Evolutionary conservation across 2,113 vertebrate genomes (phyloP), one percentile per base, ranked within the genome.

Genomic region (Sterrhoptilus dennistouni): DNA sequence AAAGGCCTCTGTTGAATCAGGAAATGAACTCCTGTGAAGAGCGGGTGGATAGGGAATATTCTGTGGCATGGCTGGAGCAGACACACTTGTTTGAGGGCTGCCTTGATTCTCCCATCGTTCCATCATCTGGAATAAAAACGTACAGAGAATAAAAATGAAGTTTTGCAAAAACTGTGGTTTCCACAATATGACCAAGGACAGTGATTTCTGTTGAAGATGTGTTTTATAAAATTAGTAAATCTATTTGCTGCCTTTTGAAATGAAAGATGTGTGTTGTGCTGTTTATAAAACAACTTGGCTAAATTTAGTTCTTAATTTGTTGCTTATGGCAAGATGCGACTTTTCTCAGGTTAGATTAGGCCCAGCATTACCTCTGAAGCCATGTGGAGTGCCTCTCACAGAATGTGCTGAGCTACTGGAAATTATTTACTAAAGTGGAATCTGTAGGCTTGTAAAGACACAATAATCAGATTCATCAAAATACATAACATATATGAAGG

Each of bases 51-150:
- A 99, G 96, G 99, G 99, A 97, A 98, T 97, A 97, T 97, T 99
- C 98, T 99, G 98, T 65, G 99, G 98, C 83, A 98, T 95, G 89
- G 98, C 98, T 63, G 98, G 98, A 96, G 98, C 98, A 84, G 98
- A 99, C 88, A 99, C 95, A 96, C 99, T 99, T 74, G 99, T 99
- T 94, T 99, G 99, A 47, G 99, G 99, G 96, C 99, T 99, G 97
- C 98, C 98, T 98, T 98, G 99, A 53, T 98, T 99, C 88, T 99
- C 99, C 99, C 99, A 99, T 96, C 98, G 98, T 96, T 99, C 99
- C 98, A 99, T 98, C 90, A 99, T 98, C 99, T 99, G 98, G 33
- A 98, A 98, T 63, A 83, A 95, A 97, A 93, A 59, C 44, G 92
- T 11, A 83, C 11, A 89, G 49, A 91, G 29, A 95, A 89, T 35